phyloP scores from a whole-genome alignment of 2,888 invertebrate genomes.

The Auanema sp. region DNA sequence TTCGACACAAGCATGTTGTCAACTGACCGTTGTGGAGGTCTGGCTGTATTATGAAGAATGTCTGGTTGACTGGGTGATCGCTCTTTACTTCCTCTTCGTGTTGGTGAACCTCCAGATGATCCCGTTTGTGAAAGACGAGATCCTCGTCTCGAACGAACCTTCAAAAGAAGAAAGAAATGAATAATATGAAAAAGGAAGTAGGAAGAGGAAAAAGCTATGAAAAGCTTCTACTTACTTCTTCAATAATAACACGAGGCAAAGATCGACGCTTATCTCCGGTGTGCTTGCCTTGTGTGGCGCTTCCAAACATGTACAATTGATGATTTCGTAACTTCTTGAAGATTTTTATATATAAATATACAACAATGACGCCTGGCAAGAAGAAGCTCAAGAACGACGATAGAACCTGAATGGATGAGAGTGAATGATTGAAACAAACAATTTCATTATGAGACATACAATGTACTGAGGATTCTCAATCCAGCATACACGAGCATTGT shows the following conservation, averaged over 20 bases:
- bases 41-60: slow-evolving; percentile 39
- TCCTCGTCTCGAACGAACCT: slow-evolving; percentile 46
- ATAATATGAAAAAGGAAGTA: background rate
- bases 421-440: background rate
- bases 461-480: slow-evolving; percentile 54
- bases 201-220: background rate
- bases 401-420: slow-evolving; percentile 26
- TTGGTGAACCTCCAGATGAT: slow-evolving; percentile 45
- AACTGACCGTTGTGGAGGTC: slow-evolving; percentile 44
- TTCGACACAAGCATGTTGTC: slow-evolving; percentile 12
- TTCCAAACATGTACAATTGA: slow-evolving; percentile 52
- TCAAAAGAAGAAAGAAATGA: slow-evolving; percentile 5
- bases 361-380: slow-evolving; percentile 50
- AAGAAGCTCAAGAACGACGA: slow-evolving; percentile 53
- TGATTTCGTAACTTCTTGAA: slow-evolving; percentile 49
- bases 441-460: slow-evolving; percentile 16
- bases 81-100: slow-evolving; percentile 44
- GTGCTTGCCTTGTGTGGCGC: slow-evolving; percentile 30
- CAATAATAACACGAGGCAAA: slow-evolving; percentile 50
- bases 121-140: slow-evolving; percentile 48
- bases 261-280: slow-evolving; percentile 35
- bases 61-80: slow-evolving; percentile 52
- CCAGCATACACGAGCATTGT: slow-evolving; percentile 43
- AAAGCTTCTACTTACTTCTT: slow-evolving; percentile 36
- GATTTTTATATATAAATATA: slow-evolving; percentile 52